A percentile compares a stretch with the other conserved stretches of the same genome.
Evolutionary conservation across 2,113 vertebrate genomes (phyloP).

Genomic region (Notarius lentiginosus): DNA sequence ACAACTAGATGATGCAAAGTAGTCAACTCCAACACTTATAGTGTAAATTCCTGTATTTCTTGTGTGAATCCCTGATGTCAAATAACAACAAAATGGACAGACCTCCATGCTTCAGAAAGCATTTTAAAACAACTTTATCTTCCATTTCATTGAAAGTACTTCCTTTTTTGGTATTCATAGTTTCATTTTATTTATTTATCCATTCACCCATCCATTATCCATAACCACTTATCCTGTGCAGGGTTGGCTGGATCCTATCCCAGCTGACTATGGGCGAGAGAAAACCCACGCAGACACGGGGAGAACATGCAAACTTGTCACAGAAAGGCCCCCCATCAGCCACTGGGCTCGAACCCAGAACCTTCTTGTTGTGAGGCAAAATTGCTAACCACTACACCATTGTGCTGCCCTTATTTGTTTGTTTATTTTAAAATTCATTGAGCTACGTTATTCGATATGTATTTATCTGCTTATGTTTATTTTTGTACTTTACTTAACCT

Average conservation of each 20-base stretch:
- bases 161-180: background rate
- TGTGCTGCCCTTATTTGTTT: too few relatives aligned
- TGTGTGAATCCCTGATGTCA: background rate
- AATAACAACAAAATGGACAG: background rate
- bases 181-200: background rate
- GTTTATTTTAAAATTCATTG: background rate
- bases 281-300: too few relatives aligned
- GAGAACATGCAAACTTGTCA: too few relatives aligned
- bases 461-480: background rate
- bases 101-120: background rate
- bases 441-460: background rate
- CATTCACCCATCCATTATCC: background rate
- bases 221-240: too few relatives aligned
- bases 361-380: too few relatives aligned
- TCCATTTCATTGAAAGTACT: background rate
- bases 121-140: background rate
- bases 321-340: too few relatives aligned
- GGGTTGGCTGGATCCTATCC: too few relatives aligned
- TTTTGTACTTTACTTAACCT: background rate
- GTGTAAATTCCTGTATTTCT: background rate
- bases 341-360: too few relatives aligned
- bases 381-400: too few relatives aligned
- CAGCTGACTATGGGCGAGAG: too few relatives aligned
- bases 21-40: too few relatives aligned
- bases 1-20: too few relatives aligned